Percentiles rank a stretch among this genome's conserved stretches.
Conservation (phyloP, 2,797 vertebrate species). For the Naso thynnoides region DNA sequence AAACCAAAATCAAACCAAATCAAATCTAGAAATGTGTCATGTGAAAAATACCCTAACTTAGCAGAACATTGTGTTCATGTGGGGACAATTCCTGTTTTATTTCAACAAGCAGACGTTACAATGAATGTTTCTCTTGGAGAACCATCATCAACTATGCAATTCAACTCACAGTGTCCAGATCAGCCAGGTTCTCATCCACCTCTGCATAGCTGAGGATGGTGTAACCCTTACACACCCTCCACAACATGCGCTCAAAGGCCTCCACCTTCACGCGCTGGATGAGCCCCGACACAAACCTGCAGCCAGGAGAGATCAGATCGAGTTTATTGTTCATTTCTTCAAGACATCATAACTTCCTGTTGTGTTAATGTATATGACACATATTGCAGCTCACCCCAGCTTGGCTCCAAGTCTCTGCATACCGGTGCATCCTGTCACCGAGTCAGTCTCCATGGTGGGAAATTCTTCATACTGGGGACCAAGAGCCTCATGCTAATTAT, state of each 20-base stretch:
- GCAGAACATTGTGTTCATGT: neutral
- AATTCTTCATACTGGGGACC: conserved; percentile 94
- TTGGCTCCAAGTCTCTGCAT: conserved; percentile 97
- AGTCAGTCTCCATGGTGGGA: conserved; percentile 90
- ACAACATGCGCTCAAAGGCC: conserved; percentile 97
- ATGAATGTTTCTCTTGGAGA: neutral
- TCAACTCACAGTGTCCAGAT: conserved; percentile 92
- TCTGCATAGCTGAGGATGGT: conserved; percentile 95
- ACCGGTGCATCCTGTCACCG: conserved; percentile 89
- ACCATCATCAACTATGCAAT: neutral
- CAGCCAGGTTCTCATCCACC: conserved; percentile 89
- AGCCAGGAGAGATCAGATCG: conserved; percentile 36
- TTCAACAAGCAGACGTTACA: neutral
- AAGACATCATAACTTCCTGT: neutral
- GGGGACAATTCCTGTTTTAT: neutral
- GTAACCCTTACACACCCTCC: conserved; percentile 96
- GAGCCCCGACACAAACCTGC: conserved; percentile 94
- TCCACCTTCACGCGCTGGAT: conserved; percentile 93
- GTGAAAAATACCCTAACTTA: neutral
- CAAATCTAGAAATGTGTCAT: too few relatives aligned
- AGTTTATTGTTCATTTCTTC: neutral
- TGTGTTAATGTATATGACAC: neutral
- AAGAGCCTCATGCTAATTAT: conserved; percentile 87
- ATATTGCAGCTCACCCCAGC: conserved; percentile 87
- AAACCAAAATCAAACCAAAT: neutral